Conservation (phyloP, 2,113 vertebrate genomes). For the Bufo bufo region DNA sequence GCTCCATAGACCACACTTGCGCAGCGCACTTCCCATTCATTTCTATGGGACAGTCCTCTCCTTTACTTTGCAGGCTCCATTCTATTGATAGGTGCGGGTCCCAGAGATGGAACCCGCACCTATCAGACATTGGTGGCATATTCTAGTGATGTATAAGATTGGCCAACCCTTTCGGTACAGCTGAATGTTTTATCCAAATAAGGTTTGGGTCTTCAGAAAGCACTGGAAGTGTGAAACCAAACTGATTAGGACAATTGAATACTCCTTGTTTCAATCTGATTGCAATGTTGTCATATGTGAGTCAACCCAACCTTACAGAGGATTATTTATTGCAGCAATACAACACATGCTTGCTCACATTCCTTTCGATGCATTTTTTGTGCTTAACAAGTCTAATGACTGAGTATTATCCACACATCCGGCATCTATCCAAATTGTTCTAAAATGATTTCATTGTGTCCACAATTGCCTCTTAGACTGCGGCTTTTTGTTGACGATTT, state of each 20-base stretch:
- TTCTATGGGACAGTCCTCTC: no score
- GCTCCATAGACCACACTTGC: no score
- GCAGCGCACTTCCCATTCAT: no score
- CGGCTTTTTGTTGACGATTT: not conserved
- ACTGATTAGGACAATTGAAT: not conserved
- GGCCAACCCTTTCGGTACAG: not conserved
- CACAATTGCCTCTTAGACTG: slow-evolving; percentile 1
- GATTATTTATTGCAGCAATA: not conserved
- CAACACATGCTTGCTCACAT: not conserved
- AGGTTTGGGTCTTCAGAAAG: not conserved
- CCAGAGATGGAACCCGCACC: no score
- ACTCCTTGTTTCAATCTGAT: not conserved
- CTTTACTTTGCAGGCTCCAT: no score
- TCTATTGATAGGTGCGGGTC: no score
- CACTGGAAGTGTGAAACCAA: not conserved
- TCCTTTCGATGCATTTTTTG: not conserved
- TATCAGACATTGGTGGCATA: no score
- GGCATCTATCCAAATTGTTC: not conserved
- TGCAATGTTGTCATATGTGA: not conserved
- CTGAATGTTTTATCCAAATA: not conserved
- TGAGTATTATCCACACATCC: slow-evolving; percentile 8
- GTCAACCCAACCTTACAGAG: not conserved
- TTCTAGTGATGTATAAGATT: no score
- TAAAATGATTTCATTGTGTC: not conserved
- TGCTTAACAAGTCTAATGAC: not conserved